These are phyloP conservation scores for Amiota mariae DNA, from an alignment of 2,888 invertebrate species.

Conservation along the genomic window DNA sequence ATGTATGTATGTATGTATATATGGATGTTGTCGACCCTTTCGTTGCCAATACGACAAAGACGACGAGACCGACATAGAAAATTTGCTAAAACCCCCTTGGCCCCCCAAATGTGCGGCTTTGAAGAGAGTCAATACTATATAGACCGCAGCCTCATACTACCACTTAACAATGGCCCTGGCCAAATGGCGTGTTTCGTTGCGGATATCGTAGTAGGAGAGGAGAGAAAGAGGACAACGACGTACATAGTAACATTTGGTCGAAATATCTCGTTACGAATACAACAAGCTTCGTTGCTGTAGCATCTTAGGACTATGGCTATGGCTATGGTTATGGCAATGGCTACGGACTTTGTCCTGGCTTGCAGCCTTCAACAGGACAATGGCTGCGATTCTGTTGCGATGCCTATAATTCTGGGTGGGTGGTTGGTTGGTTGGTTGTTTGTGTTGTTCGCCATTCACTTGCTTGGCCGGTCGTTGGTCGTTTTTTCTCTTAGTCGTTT, in stretches of 20 bases:
- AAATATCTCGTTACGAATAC: neutral
- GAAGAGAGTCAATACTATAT: too few relatives aligned
- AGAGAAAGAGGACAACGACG: too few relatives aligned
- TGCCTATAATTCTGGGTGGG: slow-evolving; percentile 19
- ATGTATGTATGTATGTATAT: too few relatives aligned
- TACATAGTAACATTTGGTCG: neutral
- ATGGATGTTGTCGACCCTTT: slow-evolving; percentile 34
- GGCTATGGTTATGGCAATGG: neutral
- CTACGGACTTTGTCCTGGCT: neutral
- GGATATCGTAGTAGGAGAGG: too few relatives aligned
- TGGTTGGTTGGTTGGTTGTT: slow-evolving; percentile 11
- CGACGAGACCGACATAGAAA: too few relatives aligned
- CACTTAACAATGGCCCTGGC: too few relatives aligned
- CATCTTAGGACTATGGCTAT: slow-evolving; percentile 34
- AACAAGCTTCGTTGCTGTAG: too few relatives aligned
- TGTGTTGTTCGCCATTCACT: slow-evolving; percentile 12
- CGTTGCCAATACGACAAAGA: slow-evolving; percentile 33
- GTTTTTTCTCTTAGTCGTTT: neutral
- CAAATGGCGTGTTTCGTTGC: too few relatives aligned
- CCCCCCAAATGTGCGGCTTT: too few relatives aligned
- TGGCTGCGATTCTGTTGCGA: slow-evolving; percentile 51
- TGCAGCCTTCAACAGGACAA: slow-evolving; percentile 50
- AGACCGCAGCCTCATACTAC: too few relatives aligned
- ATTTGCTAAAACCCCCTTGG: too few relatives aligned
- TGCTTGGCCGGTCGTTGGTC: slow-evolving; percentile 11